phyloP scores from a whole-genome alignment of 2,113 vertebrate genomes.

The Capreolus pygargus region DNA sequence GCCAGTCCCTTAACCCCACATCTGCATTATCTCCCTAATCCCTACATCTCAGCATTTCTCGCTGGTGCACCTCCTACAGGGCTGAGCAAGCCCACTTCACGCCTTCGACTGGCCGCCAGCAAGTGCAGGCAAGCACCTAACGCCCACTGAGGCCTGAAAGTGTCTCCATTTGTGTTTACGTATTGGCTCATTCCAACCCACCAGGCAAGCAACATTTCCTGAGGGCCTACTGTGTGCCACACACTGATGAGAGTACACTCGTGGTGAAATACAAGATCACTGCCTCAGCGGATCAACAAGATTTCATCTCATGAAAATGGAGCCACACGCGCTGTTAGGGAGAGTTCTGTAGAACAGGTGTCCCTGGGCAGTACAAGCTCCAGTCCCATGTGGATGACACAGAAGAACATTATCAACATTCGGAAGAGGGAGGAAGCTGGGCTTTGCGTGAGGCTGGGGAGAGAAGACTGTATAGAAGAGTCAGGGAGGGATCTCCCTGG shows the following conservation, averaged over 20 bases:
- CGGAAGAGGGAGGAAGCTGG: not conserved
- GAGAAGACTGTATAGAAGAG: not conserved
- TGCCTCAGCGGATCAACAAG: not conserved
- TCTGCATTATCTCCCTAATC: not conserved
- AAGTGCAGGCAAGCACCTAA: not conserved
- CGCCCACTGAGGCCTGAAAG: not conserved
- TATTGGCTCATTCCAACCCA: constrained; percentile 31
- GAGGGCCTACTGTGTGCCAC: not conserved
- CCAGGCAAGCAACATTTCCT: not conserved
- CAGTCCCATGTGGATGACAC: not conserved
- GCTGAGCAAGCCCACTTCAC: not conserved
- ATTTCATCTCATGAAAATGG: not conserved
- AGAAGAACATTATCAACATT: not conserved
- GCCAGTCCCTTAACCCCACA: not conserved
- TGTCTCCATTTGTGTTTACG: not conserved
- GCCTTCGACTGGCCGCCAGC: not conserved
- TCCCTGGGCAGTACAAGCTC: not conserved
- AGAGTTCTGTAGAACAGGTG: not conserved
- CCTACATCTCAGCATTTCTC: not conserved
- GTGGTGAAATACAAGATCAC: not conserved
- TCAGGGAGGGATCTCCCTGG: not conserved
- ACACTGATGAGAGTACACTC: not conserved
- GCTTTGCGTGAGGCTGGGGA: not conserved
- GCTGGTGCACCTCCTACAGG: not conserved
- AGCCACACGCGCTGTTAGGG: not conserved